Evolutionary conservation across 2,113 vertebrate genomes (phyloP).

Genomic region (Labeo catla): DNA sequence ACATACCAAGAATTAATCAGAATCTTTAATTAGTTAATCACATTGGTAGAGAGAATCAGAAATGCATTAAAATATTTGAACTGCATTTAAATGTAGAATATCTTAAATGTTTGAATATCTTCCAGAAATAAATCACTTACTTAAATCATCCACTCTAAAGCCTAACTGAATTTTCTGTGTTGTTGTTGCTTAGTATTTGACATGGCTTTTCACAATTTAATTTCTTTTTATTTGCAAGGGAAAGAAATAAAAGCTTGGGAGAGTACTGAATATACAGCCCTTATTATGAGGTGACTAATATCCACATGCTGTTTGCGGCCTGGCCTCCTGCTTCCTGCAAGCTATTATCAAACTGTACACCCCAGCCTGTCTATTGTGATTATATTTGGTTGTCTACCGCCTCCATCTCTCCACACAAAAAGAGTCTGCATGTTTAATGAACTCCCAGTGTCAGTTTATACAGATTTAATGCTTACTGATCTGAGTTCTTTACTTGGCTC

Average conservation of each 20-base stretch:
- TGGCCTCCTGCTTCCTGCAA: not conserved
- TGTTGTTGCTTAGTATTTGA: not conserved
- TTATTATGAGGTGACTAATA: constrained; percentile 20
- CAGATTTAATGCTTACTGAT: not conserved
- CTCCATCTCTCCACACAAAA: not conserved
- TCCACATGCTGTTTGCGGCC: not conserved
- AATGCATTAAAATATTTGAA: not conserved
- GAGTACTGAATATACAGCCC: not conserved
- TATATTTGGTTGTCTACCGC: not conserved
- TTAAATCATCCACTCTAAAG: not conserved
- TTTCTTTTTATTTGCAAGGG: not conserved
- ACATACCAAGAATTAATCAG: not conserved
- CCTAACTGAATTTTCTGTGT: not conserved
- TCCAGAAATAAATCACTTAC: not conserved
- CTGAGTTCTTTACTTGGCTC: not conserved
- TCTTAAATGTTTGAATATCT: not conserved
- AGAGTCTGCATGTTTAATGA: constrained; percentile 5
- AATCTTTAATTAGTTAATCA: not conserved
- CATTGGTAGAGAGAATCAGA: not conserved
- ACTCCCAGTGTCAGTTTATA: not conserved
- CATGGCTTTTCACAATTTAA: not conserved
- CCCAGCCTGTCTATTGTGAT: not conserved
- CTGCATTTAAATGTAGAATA: not conserved
- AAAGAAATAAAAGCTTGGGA: not conserved
- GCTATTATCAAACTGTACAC: constrained; percentile 25